These are phyloP conservation scores for Trogon melanurus DNA, from an alignment of 2,113 vertebrate genomes.

Conservation along the genomic window DNA sequence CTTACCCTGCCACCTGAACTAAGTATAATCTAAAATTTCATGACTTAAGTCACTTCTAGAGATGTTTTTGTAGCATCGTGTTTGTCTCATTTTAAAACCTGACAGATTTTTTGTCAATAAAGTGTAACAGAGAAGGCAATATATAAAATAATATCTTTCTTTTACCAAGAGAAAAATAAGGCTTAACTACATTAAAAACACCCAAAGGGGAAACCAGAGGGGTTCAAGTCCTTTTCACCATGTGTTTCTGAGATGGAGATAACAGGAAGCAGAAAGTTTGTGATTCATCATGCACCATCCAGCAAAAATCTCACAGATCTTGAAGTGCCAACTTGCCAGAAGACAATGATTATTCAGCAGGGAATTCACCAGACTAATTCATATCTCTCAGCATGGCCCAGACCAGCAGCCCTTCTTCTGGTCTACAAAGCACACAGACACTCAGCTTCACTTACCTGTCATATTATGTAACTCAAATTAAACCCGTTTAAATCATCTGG, in stretches of 20 bases:
- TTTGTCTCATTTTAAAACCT: background rate
- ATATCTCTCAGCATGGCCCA: background rate
- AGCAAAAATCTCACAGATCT: background rate
- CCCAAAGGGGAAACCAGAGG: background rate
- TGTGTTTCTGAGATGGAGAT: background rate
- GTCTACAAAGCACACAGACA: background rate
- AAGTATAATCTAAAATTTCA: background rate
- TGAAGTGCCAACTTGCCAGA: background rate
- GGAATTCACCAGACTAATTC: background rate
- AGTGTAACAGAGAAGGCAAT: background rate
- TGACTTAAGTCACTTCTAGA: background rate
- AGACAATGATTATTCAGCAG: background rate
- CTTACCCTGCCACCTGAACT: background rate
- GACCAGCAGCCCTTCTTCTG: background rate
- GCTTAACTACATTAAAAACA: background rate
- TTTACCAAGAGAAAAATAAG: background rate
- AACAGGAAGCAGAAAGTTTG: background rate
- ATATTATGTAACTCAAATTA: conserved; percentile 8
- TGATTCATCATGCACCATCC: background rate
- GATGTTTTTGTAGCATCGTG: background rate
- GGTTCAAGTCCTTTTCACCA: background rate
- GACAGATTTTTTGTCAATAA: background rate
- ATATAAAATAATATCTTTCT: background rate
- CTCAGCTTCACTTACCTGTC: background rate
- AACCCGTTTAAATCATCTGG: background rate